Percentiles rank a stretch among this genome's conserved stretches.
phyloP scores from a whole-genome alignment of 1,140 invertebrate species.

The Lordiphosa collinella region DNA sequence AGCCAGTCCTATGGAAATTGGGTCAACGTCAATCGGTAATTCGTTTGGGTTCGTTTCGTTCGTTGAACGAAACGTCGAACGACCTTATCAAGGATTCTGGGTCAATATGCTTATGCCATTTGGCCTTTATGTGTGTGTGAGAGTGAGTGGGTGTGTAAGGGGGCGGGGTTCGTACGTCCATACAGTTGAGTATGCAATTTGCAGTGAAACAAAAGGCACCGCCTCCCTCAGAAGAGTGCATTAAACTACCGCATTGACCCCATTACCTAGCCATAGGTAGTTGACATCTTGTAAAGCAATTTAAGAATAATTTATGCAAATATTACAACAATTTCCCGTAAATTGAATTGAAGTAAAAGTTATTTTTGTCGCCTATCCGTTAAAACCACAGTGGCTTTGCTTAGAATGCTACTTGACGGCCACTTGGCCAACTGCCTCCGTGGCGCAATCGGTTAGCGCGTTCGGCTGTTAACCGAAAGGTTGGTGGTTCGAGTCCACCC shows the following conservation, averaged over 20 bases:
- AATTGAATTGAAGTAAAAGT: background rate
- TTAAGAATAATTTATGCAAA: background rate
- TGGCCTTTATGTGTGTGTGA: constrained; percentile 18
- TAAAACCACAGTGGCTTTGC: background rate
- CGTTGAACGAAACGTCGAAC: constrained; percentile 25
- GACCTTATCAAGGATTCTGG: constrained; percentile 75
- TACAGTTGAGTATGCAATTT: constrained; percentile 39
- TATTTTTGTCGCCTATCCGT: background rate
- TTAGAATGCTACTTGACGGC: constrained; percentile 13
- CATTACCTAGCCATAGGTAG: constrained; percentile 14
- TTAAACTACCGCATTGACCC: constrained; percentile 51
- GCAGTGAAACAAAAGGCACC: constrained; percentile 20
- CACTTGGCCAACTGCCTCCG: constrained; percentile 82
- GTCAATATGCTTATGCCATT: constrained; percentile 70
- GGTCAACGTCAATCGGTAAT: constrained; percentile 41
- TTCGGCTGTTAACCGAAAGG: constrained; percentile 91
- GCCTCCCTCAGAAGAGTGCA: constrained; percentile 20
- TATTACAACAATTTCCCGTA: background rate
- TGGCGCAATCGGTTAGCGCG: constrained; percentile 91
- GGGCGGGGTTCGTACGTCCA: constrained; percentile 7
- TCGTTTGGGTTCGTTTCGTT: constrained; percentile 15
- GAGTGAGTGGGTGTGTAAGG: background rate
- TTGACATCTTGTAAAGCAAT: constrained; percentile 33
- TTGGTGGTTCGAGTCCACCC: constrained; percentile 93
- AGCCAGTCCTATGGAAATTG: constrained; percentile 31